Conservation (phyloP, 2,797 vertebrate species). For the Protosalanx chinensis region DNA sequence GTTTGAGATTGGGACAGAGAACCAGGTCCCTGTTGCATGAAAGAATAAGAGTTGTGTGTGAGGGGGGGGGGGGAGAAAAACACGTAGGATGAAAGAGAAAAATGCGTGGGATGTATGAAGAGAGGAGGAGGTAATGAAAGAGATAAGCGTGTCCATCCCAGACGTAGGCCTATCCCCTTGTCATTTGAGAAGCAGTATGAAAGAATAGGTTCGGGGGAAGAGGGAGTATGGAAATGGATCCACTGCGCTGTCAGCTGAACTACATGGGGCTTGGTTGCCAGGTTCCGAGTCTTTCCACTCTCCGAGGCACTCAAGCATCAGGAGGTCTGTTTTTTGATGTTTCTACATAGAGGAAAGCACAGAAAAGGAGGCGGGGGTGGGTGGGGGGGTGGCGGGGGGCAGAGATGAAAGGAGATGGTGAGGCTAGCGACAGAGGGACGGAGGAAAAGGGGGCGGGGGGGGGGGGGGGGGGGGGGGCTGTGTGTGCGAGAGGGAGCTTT, state of each 20-base stretch:
- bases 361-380: background rate
- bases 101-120: background rate
- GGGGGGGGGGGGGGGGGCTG: no score
- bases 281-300: no score
- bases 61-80: background rate
- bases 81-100: background rate
- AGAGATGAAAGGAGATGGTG: background rate
- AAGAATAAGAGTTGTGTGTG: background rate
- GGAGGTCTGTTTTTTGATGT: no score
- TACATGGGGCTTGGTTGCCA: no score
- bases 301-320: no score
- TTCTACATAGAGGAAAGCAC: background rate
- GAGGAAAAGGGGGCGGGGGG: background rate
- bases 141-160: no score
- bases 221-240: background rate
- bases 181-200: background rate
- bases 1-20: background rate
- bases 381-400: background rate
- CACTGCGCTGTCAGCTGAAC: no score
- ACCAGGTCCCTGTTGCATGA: background rate
- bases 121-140: background rate
- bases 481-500: slow-evolving; percentile 4
- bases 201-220: background rate
- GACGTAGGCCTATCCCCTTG: no score
- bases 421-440: slow-evolving; percentile 28